Evolutionary conservation across 2,797 vertebrate species (phyloP).

Genomic region (Falco concolor): DNA sequence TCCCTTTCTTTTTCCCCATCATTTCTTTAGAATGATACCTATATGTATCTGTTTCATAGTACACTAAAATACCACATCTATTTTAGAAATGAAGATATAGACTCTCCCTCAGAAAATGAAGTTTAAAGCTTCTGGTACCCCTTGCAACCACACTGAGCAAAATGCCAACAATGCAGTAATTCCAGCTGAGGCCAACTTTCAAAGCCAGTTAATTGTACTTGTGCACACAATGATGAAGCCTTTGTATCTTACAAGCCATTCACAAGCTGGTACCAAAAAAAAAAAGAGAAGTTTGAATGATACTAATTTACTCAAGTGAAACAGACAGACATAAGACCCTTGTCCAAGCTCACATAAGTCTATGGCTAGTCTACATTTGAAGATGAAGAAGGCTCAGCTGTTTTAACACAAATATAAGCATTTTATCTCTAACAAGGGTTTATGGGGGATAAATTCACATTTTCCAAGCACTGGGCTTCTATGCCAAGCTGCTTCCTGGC

Average conservation of each 20-base stretch:
- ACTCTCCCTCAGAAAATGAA: neutral
- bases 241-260: neutral
- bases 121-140: neutral
- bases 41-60: neutral
- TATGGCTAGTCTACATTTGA: neutral
- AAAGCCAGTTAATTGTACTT: neutral
- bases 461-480: neutral
- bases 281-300: neutral
- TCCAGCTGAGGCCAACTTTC: neutral
- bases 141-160: neutral
- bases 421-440: neutral
- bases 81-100: neutral
- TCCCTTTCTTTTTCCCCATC: accelerated
- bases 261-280: neutral
- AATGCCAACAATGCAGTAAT: neutral
- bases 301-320: neutral
- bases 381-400: neutral
- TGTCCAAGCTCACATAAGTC: neutral
- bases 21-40: neutral
- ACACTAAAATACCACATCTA: neutral
- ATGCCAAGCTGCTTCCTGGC: neutral
- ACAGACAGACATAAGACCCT: neutral
- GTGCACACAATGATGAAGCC: neutral
- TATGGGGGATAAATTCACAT: neutral
- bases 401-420: neutral